Base-by-base conservation (phyloP, 2,113 vertebrate genomes). In the Eulemur rufifrons region DNA sequence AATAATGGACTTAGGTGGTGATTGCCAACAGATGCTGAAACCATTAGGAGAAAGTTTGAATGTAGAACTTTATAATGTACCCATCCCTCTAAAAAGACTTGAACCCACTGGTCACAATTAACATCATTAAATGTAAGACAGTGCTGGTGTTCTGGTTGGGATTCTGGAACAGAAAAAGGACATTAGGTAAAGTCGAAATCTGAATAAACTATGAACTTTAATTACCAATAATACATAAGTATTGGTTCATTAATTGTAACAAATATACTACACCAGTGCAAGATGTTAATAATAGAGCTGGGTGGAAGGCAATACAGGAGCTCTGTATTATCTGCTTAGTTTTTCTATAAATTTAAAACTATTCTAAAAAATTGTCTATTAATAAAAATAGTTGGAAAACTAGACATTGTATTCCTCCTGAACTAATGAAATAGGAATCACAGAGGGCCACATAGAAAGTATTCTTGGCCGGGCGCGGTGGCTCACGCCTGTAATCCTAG, bases 321-420 rank as follows among this genome's bases (percentile, higher is more conserved):
- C 8, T 68, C 34, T 68, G 34, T 68, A 68, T 71, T 71, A 71
- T 81, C 64, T 91, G 71, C 42, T 81, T 64, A 91, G 17, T 61
- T 95, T 95, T 93, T 76, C 81, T 91, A 23, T 76, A 87, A 86
- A 91, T 71, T 39, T 93, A 80, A 95, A 85, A 82, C 42, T 66
- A n/a, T 73, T 59, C 20, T 50, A 83, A 85, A 97, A 95, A 87
- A 69, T 84, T 63, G 2, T 82, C 37, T 87, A 54, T 39, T 80
- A 21, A 80, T 32, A 66, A 42, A 69, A 88, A 89, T 64, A 25
- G 11, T 20, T 80, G 4, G 61, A 83, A 23, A 82, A 91, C 34
- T 32, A 91, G 39, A 91, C 59, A 78, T 47, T 93, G 52, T 83
- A 10, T 94, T 92, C 39, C 8, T 63, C 37, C 14, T 86, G 47